Conservation (phyloP, 2,797 vertebrate genomes). For the Synanceia verrucosa region DNA sequence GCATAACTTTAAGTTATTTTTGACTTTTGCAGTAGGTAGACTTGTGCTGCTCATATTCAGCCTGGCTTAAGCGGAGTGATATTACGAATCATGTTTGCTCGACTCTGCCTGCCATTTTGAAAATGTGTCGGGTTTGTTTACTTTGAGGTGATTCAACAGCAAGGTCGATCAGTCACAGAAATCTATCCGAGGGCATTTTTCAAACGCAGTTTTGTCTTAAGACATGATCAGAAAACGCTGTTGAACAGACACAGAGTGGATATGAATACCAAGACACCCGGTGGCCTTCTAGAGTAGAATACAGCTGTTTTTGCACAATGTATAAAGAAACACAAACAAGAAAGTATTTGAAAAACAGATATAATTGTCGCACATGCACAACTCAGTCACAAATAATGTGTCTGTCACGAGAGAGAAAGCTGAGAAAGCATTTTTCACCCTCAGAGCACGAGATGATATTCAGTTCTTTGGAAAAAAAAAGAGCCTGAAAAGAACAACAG, state of each 20-base stretch:
- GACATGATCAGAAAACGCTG: conserved; percentile 4
- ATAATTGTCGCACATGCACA: conserved; percentile 50
- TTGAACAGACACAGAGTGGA: conserved; percentile 36
- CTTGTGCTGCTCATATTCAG: conserved; percentile 20
- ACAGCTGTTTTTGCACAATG: conserved; percentile 80
- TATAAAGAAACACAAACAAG: conserved; percentile 58
- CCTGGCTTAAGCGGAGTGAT: not conserved
- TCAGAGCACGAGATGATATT: conserved; percentile 34
- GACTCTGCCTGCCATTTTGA: conserved; percentile 20
- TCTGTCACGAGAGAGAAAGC: conserved; percentile 22
- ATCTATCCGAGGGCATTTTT: conserved; percentile 25
- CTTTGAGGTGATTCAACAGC: conserved; percentile 26
- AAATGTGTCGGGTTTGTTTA: conserved; percentile 23
- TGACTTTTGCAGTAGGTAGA: not conserved
- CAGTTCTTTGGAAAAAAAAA: conserved; percentile 15
- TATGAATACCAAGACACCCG: conserved; percentile 66
- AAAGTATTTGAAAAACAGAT: conserved; percentile 69
- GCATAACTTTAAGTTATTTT: conserved; percentile 21
- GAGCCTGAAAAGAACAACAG: conserved; percentile 27
- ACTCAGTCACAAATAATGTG: conserved; percentile 36
- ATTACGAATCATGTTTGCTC: conserved; percentile 10
- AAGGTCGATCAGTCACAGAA: conserved; percentile 21
- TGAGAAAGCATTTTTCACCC: conserved; percentile 20
- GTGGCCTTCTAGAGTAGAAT: conserved; percentile 78
- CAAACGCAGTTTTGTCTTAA: conserved; percentile 10